Evolutionary conservation across 2,113 vertebrate genomes (phyloP), one percentile per base, ranked within the genome.

Genomic region (Ictidomys tridecemlineatus): DNA sequence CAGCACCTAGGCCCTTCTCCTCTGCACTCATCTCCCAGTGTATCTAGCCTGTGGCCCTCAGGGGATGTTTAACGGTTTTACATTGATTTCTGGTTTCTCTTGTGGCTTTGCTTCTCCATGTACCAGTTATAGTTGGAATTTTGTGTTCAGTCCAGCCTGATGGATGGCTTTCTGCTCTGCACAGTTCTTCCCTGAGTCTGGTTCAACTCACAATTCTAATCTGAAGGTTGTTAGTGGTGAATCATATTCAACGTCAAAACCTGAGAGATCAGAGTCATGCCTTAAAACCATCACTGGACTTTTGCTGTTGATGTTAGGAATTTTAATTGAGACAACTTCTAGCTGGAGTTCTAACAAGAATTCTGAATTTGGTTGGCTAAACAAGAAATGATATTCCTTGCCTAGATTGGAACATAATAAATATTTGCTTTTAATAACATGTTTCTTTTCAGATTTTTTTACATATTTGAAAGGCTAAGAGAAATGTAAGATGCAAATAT

Each of bases 11-110:
- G 39, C 12, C 42, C 11, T 22, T 37, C 6, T 30, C 37, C 4
- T 18, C 10, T 30, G 30, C 42, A 24, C 8, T 30, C 3, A 72
- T 67, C 65, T 45, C 24, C 34, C 4, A 0, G 0, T 9, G 0
- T 5, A 1, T 76, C 74, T 80, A 34, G 2, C 22, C 1, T 17
- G 12, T 3, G 1, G 2, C 34, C 30, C 6, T 58, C 32, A 51
- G 0, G 26, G 34, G 11, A 13, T 39, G 11, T 56, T 42, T n/a
- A 39, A 12, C 6, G 61, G 10, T 26, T 34, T 11, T 5, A 12
- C 13, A 0, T 16, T 28, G 16, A 53, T 32, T 51, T 24, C 45
- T 22, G 53, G 18, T 22, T 85, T 89, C 53, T 37, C 0, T n/a
- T 73, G 1, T 9, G 14, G 0, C 56, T 48, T 72, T 83, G 16